Conservation (phyloP, 2,113 vertebrate genomes). For the Monopterus albus region DNA sequence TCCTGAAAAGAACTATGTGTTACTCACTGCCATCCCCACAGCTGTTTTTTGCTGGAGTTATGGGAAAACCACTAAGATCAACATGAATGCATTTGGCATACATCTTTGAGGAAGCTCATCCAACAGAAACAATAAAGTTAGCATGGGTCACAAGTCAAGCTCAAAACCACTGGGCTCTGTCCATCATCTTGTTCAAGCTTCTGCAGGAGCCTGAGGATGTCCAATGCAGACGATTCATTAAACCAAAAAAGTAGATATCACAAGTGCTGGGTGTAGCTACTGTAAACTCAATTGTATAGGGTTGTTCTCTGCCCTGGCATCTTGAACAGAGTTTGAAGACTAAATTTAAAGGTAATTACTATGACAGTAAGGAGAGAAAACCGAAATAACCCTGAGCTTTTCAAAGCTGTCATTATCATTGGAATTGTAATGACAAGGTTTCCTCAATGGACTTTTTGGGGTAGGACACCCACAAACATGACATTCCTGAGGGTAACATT, state of each 20-base stretch:
- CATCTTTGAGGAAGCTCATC: slow-evolving; percentile 59
- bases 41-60: slow-evolving; percentile 63
- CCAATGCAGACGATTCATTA: slow-evolving; percentile 67
- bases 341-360: slow-evolving; percentile 89
- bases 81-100: slow-evolving; percentile 71
- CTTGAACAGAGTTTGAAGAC: slow-evolving; percentile 77
- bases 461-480: slow-evolving; percentile 85
- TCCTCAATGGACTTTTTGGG: slow-evolving; percentile 81
- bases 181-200: slow-evolving; percentile 64
- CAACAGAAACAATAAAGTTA: slow-evolving; percentile 77
- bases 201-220: slow-evolving; percentile 54
- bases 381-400: slow-evolving; percentile 81
- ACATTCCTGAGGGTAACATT: slow-evolving; percentile 80
- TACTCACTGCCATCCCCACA: slow-evolving; percentile 39
- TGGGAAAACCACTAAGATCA: slow-evolving; percentile 76
- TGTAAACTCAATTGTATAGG: slow-evolving; percentile 78
- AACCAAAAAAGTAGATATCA: slow-evolving; percentile 60
- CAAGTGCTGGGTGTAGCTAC: slow-evolving; percentile 77
- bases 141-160: slow-evolving; percentile 65
- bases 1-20: slow-evolving; percentile 70
- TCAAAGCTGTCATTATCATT: slow-evolving; percentile 86
- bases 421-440: slow-evolving; percentile 87
- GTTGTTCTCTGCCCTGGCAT: slow-evolving; percentile 64
- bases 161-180: slow-evolving; percentile 56
- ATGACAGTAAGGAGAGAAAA: slow-evolving; percentile 82